Evolutionary conservation across 2,888 invertebrate genomes (phyloP).

Genomic region (Dusona sp.): DNA sequence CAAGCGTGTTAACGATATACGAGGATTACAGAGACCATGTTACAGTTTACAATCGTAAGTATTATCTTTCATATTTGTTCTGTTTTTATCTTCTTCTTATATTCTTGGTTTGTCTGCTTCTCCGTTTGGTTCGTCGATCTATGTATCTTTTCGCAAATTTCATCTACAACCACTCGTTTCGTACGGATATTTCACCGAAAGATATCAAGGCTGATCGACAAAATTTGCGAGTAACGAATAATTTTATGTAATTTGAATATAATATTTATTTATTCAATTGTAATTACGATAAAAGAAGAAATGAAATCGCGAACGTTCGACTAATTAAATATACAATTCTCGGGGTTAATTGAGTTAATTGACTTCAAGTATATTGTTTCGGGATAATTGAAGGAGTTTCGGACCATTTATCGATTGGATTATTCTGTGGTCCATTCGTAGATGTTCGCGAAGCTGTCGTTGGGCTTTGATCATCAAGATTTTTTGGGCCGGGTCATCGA

Average conservation of each 20-base stretch:
- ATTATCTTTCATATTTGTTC: conserved; percentile 25
- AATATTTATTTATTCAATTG: conserved; percentile 39
- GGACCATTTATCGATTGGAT: conserved; percentile 12
- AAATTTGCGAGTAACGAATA: conserved; percentile 26
- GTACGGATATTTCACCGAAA: neutral
- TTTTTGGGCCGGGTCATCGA: conserved; percentile 12
- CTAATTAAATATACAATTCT: conserved; percentile 75
- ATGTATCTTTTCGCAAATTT: conserved; percentile 47
- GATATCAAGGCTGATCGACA: neutral
- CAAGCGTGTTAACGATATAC: conserved; percentile 59
- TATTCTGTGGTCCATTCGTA: conserved; percentile 20
- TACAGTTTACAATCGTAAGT: conserved; percentile 55
- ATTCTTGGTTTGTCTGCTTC: conserved; percentile 15
- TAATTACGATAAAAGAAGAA: conserved; percentile 67
- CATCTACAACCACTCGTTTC: neutral
- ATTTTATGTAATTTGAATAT: conserved; percentile 39
- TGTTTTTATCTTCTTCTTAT: conserved; percentile 18
- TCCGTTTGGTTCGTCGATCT: conserved; percentile 41
- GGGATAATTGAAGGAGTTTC: conserved; percentile 61
- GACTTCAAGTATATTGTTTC: conserved; percentile 83
- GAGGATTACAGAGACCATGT: conserved; percentile 60
- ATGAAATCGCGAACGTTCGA: conserved; percentile 62
- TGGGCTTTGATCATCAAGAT: conserved; percentile 23
- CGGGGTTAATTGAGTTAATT: conserved; percentile 82
- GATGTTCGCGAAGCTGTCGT: conserved; percentile 24